Base-by-base conservation (phyloP, 2,888 invertebrate genomes). In the Polia nebulosa region DNA sequence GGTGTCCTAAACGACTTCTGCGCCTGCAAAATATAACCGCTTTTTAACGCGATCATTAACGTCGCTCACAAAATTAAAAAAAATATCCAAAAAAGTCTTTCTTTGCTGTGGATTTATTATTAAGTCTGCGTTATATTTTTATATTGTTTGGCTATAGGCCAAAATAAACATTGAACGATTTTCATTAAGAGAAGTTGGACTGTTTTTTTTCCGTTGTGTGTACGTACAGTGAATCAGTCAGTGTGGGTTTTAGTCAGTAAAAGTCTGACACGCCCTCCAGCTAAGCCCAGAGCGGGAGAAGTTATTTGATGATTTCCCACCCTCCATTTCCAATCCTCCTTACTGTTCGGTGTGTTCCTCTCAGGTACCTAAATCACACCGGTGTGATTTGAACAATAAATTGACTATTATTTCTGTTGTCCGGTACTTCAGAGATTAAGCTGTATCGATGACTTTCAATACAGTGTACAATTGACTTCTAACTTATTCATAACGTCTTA, bases 101-200 rank as follows among this genome's bases (percentile, higher is more conserved):
- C 13, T 34, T 59, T 36, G 9, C 13, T 44, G 49, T 47, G 15
- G 17, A 52, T 44, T 77, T 45, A 22, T 47, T 15, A 34, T 49
- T 22, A 20, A 39, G 2, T 51, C 15, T 61, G 49, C 29, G 13
- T 51, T 17, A 47, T 45, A 61, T 69, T 66, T 60, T 55, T 11
- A 56, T 41, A 7, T 9, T 44, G 47, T 56, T 60, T 53, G 45
- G 27, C 20, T 39, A 11, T 47, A 73, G 57, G 11, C 32, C 55
- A 20, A 72, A 74, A 72, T 53, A 78, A 75, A 68, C 55, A 69
- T 49, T 58, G 52, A 60, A 52, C 60, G 27, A 51, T 66, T 55
- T 69, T 80, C 72, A 75, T 72, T 81, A 63, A 66, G 45, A 13
- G 56, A 76, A 81, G 75, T 79, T 72, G 39, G 71, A 63, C 59